Evolutionary conservation across 2,888 invertebrate genomes (phyloP), one percentile per base, ranked within the genome.

Genomic region (Agapostemon virescens): DNA sequence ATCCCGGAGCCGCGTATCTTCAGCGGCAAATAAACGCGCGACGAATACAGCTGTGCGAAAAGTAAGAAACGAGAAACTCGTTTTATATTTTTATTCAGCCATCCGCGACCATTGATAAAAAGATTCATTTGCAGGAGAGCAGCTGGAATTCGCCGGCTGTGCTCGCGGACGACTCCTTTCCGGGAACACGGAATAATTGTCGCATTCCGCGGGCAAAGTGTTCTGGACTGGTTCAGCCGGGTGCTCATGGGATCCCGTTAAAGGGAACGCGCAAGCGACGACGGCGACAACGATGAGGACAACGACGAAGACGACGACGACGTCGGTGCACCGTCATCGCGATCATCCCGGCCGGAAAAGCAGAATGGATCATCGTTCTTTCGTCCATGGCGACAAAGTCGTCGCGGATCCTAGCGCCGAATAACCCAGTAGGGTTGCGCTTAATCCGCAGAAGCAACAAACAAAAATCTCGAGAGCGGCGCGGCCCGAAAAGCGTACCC

Each of bases 391-490:
- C 61, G 82, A 84, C 83, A 79, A 82, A 81, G 82, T 33, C 42
- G 82, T 49, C 74, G 74, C 70, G 77, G 20, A 26, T 66, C 55
- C 45, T 20, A 64, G 33, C 64, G 64, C 23, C 69, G 33, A 69
- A 58, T 75, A 55, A 15, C 79, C 55, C 72, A 23, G 66, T 64
- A 64, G 78, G 73, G 67, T 77, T 33, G 75, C 64, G 72, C 64
- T 73, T 83, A 82, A 84, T 83, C 82, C 79, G 73, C 58, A 75
- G 75, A 55, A 82, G 75, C 75, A 84, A 84, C 81, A 87, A 87
- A 87, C 79, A 87, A 79, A 38, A 74, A 85, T 85, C 71, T 83
- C 61, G 74, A 69, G 67, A 49, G 26, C 26, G 26, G 20, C 33
- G 67, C 23, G 11, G 30, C 13, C 36, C 1, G 77, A 63, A 79